Evolutionary conservation across 2,113 vertebrate genomes (phyloP).

Genomic region (Plectropomus leopardus): DNA sequence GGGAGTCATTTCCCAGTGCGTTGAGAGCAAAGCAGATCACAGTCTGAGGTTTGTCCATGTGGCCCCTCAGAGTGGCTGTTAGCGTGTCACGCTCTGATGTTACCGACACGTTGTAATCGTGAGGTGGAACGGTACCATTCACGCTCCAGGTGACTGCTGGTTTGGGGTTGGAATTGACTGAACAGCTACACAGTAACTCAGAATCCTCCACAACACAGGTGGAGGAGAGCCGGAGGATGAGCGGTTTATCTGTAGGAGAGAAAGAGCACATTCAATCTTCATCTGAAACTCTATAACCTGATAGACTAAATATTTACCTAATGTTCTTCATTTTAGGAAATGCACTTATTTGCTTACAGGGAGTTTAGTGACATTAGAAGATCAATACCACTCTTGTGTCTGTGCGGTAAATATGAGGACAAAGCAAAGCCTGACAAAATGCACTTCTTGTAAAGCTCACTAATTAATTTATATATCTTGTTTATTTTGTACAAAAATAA

Average conservation of each 20-base stretch:
- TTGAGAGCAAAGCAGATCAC: slow-evolving; percentile 83
- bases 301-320: background rate
- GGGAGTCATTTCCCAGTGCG: slow-evolving; percentile 80
- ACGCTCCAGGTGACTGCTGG: slow-evolving; percentile 84
- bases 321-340: background rate
- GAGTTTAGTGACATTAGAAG: background rate
- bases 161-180: slow-evolving; percentile 82
- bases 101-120: slow-evolving; percentile 73
- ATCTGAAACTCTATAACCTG: background rate
- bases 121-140: slow-evolving; percentile 72
- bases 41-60: slow-evolving; percentile 52
- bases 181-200: slow-evolving; percentile 76
- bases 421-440: background rate
- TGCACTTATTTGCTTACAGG: background rate
- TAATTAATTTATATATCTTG: background rate
- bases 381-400: background rate
- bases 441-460: background rate
- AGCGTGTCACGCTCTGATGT: slow-evolving; percentile 34
- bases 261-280: background rate
- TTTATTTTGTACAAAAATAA: background rate
- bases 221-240: slow-evolving; percentile 73
- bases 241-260: slow-evolving; percentile 71
- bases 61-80: slow-evolving; percentile 71
- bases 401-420: background rate
- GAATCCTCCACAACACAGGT: slow-evolving; percentile 69